Percentiles rank a stretch among this genome's conserved stretches.
These are phyloP conservation scores for Cheilosia grossa DNA, from an alignment of 2,888 invertebrate genomes.

Conservation along the genomic window DNA sequence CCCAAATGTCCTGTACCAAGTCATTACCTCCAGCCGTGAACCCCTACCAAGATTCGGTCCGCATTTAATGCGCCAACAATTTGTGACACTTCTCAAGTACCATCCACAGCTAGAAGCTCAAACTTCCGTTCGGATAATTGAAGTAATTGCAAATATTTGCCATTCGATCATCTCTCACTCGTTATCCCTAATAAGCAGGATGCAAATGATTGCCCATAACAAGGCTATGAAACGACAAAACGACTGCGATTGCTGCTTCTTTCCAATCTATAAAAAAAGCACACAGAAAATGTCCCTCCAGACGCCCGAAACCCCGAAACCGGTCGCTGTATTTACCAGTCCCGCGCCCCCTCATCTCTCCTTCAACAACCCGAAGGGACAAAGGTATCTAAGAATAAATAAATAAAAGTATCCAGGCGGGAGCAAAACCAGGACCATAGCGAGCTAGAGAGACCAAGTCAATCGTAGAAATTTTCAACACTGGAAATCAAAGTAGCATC, in stretches of 20 bases:
- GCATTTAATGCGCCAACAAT: slow-evolving; percentile 39
- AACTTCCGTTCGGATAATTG: slow-evolving; percentile 59
- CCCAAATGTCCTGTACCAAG: slow-evolving; percentile 43
- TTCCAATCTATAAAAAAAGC: slow-evolving; percentile 35
- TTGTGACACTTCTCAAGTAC: slow-evolving; percentile 64
- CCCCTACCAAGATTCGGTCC: background rate
- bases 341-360: background rate
- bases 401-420: slow-evolving; percentile 52
- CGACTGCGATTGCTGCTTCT: slow-evolving; percentile 48
- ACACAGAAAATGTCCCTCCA: background rate
- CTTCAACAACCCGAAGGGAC: slow-evolving; percentile 35
- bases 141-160: slow-evolving; percentile 73
- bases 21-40: background rate
- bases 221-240: slow-evolving; percentile 69
- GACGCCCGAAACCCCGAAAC: slow-evolving; percentile 56
- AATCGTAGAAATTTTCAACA: slow-evolving; percentile 65
- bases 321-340: slow-evolving; percentile 27
- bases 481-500: slow-evolving; percentile 68
- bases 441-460: slow-evolving; percentile 60
- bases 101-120: slow-evolving; percentile 9
- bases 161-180: slow-evolving; percentile 68
- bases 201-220: slow-evolving; percentile 73
- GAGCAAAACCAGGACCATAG: slow-evolving; percentile 41
- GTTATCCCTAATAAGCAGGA: slow-evolving; percentile 71
- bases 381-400: slow-evolving; percentile 60